Base-by-base conservation (phyloP, 2,113 vertebrate species). In the Phasianus colchicus region DNA sequence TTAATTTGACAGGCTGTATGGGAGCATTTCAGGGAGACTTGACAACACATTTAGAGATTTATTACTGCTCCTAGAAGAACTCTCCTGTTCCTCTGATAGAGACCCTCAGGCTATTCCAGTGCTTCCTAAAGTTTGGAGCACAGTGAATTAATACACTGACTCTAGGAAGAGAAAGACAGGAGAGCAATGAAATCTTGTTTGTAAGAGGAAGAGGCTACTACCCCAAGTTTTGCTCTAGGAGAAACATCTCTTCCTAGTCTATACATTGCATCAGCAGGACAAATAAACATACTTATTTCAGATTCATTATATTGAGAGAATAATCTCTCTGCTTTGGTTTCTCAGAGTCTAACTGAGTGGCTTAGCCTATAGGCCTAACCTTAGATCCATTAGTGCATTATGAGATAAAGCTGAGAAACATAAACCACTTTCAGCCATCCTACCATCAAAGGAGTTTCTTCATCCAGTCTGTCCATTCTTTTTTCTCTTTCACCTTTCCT, bases 261-360 rank as follows among this genome's bases (percentile, higher is more conserved):
- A 3, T n/a, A 13, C 25, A 2, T 6, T 78, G 32, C 63, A 43
- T 54, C 58, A 80, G 48, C 16, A 83, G 63, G 40, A 80, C 12
- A 52, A 91, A 83, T 73, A 80, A 73, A 15, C 19, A 11, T 73
- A 20, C 13, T 19, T 58, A 38, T 73, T 92, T 63, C 65, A 91
- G 40, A 16, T 4, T 82, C 14, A 82, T 75, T 88, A 64, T 32
- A 73, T 10, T 19, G n/a, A 86, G 36, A 73, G 48, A 90, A 80
- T 66, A 77, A 83, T 83, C 27, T 76, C 72, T 90, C 67, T 90
- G 45, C 85, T 90, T 43, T 76, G 72, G 58, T 30, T 92, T 93
- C 57, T 92, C 69, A 66, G 67, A n/a, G 54, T 24, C 69, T 42
- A 10, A 17, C 13, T 40, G 58, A 63, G 20, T 61, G 63, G 75